A percentile compares a stretch with the other conserved stretches of the same genome.
These are phyloP conservation scores for Limonius californicus DNA, from an alignment of 1,140 invertebrate species.

Conservation along the genomic window DNA sequence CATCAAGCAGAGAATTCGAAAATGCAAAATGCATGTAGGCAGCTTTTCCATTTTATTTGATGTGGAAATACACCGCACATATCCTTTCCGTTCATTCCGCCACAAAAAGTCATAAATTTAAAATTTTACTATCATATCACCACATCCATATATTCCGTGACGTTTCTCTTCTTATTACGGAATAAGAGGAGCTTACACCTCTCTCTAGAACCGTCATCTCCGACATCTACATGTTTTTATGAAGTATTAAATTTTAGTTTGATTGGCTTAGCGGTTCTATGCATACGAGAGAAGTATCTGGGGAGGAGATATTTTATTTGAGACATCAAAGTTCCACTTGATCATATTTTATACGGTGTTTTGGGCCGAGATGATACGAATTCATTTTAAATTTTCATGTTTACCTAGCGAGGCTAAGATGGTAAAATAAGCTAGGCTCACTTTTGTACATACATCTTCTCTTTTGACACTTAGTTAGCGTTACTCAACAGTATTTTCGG, in stretches of 20 bases:
- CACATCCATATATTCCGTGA: constrained; percentile 5
- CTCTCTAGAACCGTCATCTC: constrained; percentile 11
- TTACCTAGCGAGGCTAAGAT: constrained; percentile 3
- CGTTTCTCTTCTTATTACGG: not conserved
- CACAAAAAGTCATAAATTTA: constrained; percentile 10
- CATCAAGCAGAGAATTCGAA: not conserved
- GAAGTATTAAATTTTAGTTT: constrained; percentile 14
- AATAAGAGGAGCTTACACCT: constrained; percentile 3
- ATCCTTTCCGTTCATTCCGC: constrained; percentile 2
- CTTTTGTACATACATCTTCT: not conserved
- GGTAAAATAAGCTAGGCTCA: not conserved
- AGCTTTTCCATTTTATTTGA: constrained; percentile 9
- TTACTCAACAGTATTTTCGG: not conserved
- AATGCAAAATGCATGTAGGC: constrained; percentile 1
- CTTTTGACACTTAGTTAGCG: not conserved
- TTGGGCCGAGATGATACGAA: constrained; percentile 4
- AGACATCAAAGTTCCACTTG: constrained; percentile 11
- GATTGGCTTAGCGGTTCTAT: constrained; percentile 9
- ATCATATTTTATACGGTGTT: constrained; percentile 14
- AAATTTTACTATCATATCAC: constrained; percentile 15
- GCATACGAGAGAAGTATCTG: constrained; percentile 6
- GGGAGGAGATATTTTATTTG: constrained; percentile 5
- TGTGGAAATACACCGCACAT: not conserved
- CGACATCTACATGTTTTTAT: constrained; percentile 13
- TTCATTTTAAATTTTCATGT: constrained; percentile 15